A percentile compares a stretch with the other conserved stretches of the same genome.
Conservation (phyloP, 2,888 invertebrate species). For the Spilarctia lutea region DNA sequence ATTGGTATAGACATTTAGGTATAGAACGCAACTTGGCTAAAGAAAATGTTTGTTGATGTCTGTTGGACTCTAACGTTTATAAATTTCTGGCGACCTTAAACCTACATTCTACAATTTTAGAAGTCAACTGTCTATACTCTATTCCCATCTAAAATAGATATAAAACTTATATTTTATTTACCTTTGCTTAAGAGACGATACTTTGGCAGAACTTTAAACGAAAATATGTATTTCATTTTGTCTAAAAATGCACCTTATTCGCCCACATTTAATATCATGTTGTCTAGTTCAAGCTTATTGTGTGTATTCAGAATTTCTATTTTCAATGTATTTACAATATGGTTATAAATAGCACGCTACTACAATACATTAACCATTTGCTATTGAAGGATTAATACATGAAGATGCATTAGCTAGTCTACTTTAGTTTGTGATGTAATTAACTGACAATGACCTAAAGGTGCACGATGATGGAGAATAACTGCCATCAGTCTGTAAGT, state of each 20-base stretch:
- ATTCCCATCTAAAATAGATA: background rate
- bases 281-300: slow-evolving; percentile 8
- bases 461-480: background rate
- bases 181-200: background rate
- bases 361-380: background rate
- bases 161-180: background rate
- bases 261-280: slow-evolving; percentile 1
- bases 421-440: background rate
- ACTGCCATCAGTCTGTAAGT: background rate
- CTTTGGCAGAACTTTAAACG: background rate
- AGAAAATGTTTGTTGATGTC: background rate
- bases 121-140: background rate
- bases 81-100: background rate
- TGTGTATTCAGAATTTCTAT: slow-evolving; percentile 9
- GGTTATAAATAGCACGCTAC: slow-evolving; percentile 1
- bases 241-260: background rate
- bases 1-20: background rate
- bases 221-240: background rate
- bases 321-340: slow-evolving; percentile 12
- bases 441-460: background rate
- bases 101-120: background rate
- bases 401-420: background rate
- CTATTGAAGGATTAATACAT: background rate
- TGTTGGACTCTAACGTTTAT: background rate
- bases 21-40: background rate